Conservation (phyloP, 2,113 vertebrate species). For the Heterocephalus glaber region DNA sequence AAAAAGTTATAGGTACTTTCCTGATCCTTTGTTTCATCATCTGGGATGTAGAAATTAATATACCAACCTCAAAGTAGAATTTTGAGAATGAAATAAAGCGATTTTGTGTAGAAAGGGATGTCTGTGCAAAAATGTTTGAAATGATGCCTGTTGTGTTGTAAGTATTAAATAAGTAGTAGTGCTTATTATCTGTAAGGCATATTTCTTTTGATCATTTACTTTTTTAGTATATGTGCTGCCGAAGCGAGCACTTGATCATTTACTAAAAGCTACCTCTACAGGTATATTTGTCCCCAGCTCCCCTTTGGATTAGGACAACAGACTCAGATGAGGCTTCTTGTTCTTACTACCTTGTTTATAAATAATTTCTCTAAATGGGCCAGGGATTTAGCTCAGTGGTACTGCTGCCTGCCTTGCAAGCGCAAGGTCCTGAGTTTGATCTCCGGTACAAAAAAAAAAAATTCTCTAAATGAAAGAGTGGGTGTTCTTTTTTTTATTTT, state of each 20-base stretch:
- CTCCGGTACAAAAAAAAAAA: too few relatives aligned
- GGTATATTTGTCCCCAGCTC: background rate
- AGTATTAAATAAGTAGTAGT: background rate
- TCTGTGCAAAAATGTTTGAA: background rate
- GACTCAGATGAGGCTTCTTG: background rate
- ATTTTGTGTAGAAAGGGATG: background rate
- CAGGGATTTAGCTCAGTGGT: too few relatives aligned
- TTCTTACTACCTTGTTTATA: constrained; percentile 45
- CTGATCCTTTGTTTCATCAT: constrained; percentile 9
- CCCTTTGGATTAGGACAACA: background rate
- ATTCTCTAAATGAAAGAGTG: too few relatives aligned
- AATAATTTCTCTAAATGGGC: background rate
- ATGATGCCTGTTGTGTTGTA: background rate
- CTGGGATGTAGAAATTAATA: background rate
- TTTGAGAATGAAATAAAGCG: constrained; percentile 37
- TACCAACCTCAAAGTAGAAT: background rate
- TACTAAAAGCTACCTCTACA: background rate
- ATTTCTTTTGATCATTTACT: constrained; percentile 49
- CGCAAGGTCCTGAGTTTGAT: too few relatives aligned
- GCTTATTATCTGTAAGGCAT: background rate
- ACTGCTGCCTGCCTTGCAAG: too few relatives aligned
- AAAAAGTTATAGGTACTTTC: background rate
- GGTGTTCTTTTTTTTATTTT: background rate
- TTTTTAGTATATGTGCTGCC: too few relatives aligned
- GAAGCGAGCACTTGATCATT: too few relatives aligned